Evolutionary conservation across 2,888 invertebrate species (phyloP).

Genomic region (Ariolimax columbianus): DNA sequence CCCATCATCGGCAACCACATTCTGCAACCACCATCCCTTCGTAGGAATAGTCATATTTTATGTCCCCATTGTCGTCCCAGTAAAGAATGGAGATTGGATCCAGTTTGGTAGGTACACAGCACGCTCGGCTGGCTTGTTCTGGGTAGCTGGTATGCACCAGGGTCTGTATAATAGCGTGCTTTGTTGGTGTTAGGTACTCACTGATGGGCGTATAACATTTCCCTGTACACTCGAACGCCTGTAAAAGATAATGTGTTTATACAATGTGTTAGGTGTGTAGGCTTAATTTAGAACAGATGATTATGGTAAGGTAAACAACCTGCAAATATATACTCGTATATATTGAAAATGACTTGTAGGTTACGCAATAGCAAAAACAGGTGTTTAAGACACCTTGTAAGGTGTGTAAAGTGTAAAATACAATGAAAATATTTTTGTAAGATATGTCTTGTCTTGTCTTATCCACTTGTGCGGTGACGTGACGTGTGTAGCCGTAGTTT

Average conservation of each 20-base stretch:
- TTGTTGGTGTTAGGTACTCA: slow-evolving; percentile 82
- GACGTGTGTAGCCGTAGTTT: too few species aligned
- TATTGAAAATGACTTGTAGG: too few species aligned
- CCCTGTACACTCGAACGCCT: slow-evolving; percentile 82
- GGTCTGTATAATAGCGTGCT: slow-evolving; percentile 81
- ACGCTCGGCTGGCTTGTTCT: slow-evolving; percentile 78
- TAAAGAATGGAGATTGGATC: slow-evolving; percentile 84
- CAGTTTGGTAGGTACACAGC: slow-evolving; percentile 84
- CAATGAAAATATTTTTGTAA: too few species aligned
- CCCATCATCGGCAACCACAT: slow-evolving; percentile 83
- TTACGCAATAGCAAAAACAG: too few species aligned
- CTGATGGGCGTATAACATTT: slow-evolving; percentile 82
- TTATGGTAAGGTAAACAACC: too few species aligned
- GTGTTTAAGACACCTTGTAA: too few species aligned
- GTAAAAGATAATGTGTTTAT: slow-evolving; percentile 44
- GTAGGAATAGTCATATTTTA: slow-evolving; percentile 84
- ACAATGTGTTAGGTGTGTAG: too few species aligned
- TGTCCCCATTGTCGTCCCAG: slow-evolving; percentile 81
- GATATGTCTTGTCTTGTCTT: too few species aligned
- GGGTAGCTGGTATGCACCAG: slow-evolving; percentile 80
- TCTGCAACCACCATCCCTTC: slow-evolving; percentile 85
- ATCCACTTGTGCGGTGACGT: too few species aligned
- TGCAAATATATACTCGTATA: too few species aligned
- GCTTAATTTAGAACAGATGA: too few species aligned
- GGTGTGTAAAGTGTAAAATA: too few species aligned